Conservation (phyloP, 2,797 vertebrate genomes). For the Mormyrus hasselquistii region DNA sequence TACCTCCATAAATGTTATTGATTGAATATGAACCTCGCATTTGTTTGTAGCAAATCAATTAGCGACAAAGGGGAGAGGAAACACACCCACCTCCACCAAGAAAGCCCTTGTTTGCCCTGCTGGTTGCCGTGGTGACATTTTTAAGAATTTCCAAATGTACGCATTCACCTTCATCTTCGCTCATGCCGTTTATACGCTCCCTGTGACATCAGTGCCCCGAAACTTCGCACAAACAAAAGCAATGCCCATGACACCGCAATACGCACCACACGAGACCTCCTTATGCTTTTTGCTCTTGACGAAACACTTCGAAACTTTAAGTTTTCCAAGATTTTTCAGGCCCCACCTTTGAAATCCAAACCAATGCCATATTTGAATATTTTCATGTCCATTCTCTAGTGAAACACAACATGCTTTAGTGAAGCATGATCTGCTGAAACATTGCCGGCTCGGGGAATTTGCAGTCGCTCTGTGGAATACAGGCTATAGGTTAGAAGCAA, state of each 20-base stretch:
- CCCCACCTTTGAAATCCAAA: not conserved
- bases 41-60: constrained; percentile 34
- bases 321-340: not conserved
- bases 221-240: not conserved
- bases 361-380: not conserved
- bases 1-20: constrained; percentile 42
- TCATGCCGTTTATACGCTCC: no score
- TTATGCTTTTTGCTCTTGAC: not conserved
- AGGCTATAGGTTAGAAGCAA: not conserved
- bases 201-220: not conserved
- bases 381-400: not conserved
- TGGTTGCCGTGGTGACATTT: not conserved
- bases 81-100: not conserved
- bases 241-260: not conserved
- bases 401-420: not conserved
- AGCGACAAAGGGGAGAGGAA: constrained; percentile 24
- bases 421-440: not conserved
- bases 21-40: constrained; percentile 30
- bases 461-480: not conserved
- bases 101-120: not conserved
- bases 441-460: not conserved
- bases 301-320: not conserved
- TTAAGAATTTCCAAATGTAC: not conserved
- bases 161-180: not conserved
- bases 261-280: not conserved